Evolutionary conservation across 1,140 invertebrate genomes (phyloP), one percentile per base, ranked within the genome.

Genomic region (Hylyphantes graminicola): DNA sequence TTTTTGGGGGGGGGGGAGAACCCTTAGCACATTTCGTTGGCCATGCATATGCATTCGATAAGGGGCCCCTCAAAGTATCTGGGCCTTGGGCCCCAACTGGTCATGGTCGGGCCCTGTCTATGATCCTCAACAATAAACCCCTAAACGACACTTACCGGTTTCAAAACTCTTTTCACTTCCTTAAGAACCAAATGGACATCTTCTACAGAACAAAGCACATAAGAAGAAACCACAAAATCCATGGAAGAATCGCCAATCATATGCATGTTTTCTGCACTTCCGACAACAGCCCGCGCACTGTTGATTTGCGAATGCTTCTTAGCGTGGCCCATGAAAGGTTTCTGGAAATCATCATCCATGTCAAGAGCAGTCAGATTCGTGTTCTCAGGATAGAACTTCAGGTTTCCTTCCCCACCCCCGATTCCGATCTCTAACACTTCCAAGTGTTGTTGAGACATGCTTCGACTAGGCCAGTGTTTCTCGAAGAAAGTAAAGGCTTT

Each of bases 111-210:
- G n/a, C n/a, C n/a, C n/a, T n/a, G n/a, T 64, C 4, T 53, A 11
- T 2, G 59, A 65, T 7, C 15, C 15, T 59, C 57, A 59, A 35
- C 35, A 35, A 35, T 59, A 59, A 67, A 12, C 21, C 4, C 9
- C 2, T 17, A 10, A 59, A 12, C 0, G 9, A 64, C 15, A 82
- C 79, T 82, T 73, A 82, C 89, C 12, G 87, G 87, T 81, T 87
- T 88, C 17, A 90, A 55, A 19, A 90, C 87, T 59, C 89, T 87
- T 63, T 86, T 87, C 7, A 89, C 85, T 87, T 90, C 89, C 21
- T 87, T 83, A 10, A 89, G 59, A 17, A 83, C 79, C 64, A 87
- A 70, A 35, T 87, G 70, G 1, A 87, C 54, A 85, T 88, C 85
- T 15, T 63, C 48, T 12, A 89, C 88, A 21, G 87, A 88, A 68